A percentile compares a stretch with the other conserved stretches of the same genome.
Evolutionary conservation across 2,113 vertebrate genomes (phyloP).

Genomic region (Chloebia gouldiae): DNA sequence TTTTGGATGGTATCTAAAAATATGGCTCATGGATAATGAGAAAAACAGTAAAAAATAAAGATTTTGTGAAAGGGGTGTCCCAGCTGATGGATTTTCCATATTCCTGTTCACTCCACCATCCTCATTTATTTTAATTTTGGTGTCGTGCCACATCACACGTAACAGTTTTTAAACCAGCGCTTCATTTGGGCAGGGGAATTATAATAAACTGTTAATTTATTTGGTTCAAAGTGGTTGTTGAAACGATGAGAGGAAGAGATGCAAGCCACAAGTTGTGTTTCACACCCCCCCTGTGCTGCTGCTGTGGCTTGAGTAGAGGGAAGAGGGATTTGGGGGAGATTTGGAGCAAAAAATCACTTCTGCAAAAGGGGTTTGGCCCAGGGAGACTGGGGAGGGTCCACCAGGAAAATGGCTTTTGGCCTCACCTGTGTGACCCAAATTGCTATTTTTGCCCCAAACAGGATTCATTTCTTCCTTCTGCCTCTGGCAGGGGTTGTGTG

Average conservation of each 20-base stretch:
- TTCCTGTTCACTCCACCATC: neutral
- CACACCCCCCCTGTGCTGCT: neutral
- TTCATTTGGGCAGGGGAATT: neutral
- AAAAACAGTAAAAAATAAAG: neutral
- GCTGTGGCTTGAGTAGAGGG: neutral
- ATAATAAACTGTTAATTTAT: neutral
- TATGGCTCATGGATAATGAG: neutral
- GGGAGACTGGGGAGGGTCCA: neutral
- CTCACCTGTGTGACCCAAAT: neutral
- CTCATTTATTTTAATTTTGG: rapidly evolving
- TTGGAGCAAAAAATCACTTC: neutral
- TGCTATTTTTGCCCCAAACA: neutral
- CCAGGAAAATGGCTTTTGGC: neutral
- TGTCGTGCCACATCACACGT: neutral
- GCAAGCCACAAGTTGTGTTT: neutral
- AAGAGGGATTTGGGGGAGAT: neutral
- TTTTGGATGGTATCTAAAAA: neutral
- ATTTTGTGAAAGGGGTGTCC: neutral
- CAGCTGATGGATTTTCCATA: neutral
- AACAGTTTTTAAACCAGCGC: neutral
- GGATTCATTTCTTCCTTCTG: neutral
- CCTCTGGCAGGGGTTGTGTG: neutral
- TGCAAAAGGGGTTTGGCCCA: too few relatives aligned
- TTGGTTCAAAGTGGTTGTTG: neutral
- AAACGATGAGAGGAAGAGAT: rapidly evolving